Conservation (phyloP, 2,888 invertebrate species). For the Cyaniris semiargus region DNA sequence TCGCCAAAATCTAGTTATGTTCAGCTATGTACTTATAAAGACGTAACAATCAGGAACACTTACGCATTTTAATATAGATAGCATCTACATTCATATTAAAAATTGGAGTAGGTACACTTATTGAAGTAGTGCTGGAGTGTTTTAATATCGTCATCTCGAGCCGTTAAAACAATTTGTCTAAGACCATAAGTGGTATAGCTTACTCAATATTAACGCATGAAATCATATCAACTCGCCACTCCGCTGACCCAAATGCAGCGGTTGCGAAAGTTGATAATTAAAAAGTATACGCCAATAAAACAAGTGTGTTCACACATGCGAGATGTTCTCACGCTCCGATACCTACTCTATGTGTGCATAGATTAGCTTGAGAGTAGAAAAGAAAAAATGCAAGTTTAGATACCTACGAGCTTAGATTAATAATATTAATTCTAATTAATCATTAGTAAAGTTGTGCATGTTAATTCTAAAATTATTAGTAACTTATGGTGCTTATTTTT, state of each 20-base stretch:
- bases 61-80: too few species aligned
- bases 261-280: conserved; percentile 53
- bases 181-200: background rate
- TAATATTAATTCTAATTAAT: background rate
- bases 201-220: conserved; percentile 10
- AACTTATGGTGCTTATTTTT: too few species aligned
- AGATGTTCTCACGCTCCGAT: conserved; percentile 62
- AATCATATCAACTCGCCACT: conserved; percentile 21
- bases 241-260: conserved; percentile 29
- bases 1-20: too few species aligned
- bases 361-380: conserved; percentile 19
- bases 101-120: too few species aligned
- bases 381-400: background rate
- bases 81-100: too few species aligned
- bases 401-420: conserved; percentile 34
- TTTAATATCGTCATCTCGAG: background rate
- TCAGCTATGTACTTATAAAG: too few species aligned
- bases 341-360: conserved; percentile 41
- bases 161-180: background rate
- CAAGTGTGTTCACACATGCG: conserved; percentile 67
- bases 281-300: conserved; percentile 70
- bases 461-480: background rate
- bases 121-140: too few species aligned
- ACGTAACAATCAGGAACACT: too few species aligned
- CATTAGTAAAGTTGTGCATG: background rate